Conservation (phyloP, 1,140 invertebrate species). For the Heliothis subflexa region DNA sequence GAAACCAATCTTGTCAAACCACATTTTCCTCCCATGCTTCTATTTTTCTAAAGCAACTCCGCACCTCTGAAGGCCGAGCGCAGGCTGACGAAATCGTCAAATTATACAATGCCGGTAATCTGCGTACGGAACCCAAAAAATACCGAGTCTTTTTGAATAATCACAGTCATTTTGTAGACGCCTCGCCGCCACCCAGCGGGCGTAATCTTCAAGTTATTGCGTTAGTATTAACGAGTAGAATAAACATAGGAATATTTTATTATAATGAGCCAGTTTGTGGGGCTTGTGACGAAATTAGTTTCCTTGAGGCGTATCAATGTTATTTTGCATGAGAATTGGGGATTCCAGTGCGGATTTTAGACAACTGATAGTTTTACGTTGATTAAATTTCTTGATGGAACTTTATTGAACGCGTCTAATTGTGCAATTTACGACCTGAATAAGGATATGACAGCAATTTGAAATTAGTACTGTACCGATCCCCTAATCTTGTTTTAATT, state of each 20-base stretch:
- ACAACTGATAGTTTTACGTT: constrained; percentile 19
- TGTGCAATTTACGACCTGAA: neutral
- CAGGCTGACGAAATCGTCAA: constrained; percentile 34
- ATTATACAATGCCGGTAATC: constrained; percentile 48
- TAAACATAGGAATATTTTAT: constrained; percentile 62
- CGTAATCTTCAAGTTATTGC: constrained; percentile 65
- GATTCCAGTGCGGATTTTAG: constrained; percentile 11
- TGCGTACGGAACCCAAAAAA: constrained; percentile 51
- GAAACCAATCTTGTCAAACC: neutral
- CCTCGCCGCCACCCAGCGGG: constrained; percentile 42
- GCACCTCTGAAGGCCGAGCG: neutral
- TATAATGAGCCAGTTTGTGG: constrained; percentile 55
- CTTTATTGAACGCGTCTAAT: neutral
- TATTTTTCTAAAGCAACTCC: constrained; percentile 6
- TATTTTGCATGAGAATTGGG: constrained; percentile 21
- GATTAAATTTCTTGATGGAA: constrained; percentile 2
- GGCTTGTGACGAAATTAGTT: constrained; percentile 54
- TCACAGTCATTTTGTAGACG: constrained; percentile 56
- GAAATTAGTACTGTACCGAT: too few relatives aligned
- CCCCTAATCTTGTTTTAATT: too few relatives aligned
- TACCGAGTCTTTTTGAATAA: constrained; percentile 57
- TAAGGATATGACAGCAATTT: too few relatives aligned
- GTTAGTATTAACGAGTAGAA: constrained; percentile 61
- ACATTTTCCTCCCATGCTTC: neutral
- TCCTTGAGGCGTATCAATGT: constrained; percentile 8